phyloP scores from a whole-genome alignment of 2,113 vertebrate genomes.

The Potamarius usumacintae region DNA sequence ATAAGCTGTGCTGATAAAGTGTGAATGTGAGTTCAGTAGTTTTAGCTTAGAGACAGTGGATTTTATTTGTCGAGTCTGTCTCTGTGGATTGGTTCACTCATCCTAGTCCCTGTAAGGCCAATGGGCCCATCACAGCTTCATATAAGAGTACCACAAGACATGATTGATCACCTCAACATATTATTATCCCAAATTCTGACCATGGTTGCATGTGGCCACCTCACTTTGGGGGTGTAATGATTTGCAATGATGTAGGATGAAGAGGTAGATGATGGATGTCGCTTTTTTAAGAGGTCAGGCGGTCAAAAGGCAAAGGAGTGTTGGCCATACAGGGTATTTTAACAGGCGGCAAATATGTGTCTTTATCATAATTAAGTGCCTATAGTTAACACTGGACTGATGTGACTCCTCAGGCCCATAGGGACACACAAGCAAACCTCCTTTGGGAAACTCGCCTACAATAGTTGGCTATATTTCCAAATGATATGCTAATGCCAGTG shows the following conservation, averaged over 20 bases:
- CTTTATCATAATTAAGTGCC: conserved; percentile 80
- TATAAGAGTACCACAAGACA: conserved; percentile 68
- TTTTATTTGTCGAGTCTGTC: conserved; percentile 36
- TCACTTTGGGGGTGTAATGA: conserved; percentile 49
- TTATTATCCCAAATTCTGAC: conserved; percentile 66
- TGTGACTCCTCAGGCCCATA: conserved; percentile 61
- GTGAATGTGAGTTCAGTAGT: conserved; percentile 34
- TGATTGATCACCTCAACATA: conserved; percentile 75
- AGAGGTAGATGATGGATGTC: conserved; percentile 60
- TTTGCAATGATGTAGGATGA: conserved; percentile 58
- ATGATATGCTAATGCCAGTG: conserved; percentile 77
- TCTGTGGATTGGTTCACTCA: conserved; percentile 34
- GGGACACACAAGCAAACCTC: conserved; percentile 73
- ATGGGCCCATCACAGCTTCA: conserved; percentile 71
- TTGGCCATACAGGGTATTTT: conserved; percentile 63
- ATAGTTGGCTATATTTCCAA: conserved; percentile 68
- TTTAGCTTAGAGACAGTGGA: conserved; percentile 29
- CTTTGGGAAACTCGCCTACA: conserved; percentile 69
- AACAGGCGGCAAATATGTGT: conserved; percentile 63
- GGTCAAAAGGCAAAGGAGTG: conserved; percentile 53
- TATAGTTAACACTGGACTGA: conserved; percentile 74
- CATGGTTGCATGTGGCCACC: conserved; percentile 49
- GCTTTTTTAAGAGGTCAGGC: conserved; percentile 54
- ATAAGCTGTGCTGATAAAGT: conserved; percentile 31
- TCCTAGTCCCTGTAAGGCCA: conserved; percentile 10